These are phyloP conservation scores for Hydropsyche betteni DNA, from an alignment of 2,888 invertebrate genomes.

Conservation along the genomic window DNA sequence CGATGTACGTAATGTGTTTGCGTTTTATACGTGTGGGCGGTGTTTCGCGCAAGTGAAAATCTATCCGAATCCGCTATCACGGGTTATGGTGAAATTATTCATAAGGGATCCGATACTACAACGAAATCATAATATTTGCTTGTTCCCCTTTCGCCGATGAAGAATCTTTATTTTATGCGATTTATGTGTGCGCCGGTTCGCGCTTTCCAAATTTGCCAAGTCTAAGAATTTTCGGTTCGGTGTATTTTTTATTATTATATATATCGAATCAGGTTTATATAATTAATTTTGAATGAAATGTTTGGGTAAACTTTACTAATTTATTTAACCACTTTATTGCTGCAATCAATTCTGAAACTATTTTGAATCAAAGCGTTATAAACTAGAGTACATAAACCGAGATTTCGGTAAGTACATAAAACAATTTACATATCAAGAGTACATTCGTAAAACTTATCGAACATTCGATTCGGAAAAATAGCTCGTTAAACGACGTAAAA, in stretches of 20 bases:
- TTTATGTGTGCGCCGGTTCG: constrained; percentile 33
- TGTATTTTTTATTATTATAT: too few species aligned
- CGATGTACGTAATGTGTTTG: neutral
- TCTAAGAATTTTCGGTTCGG: too few species aligned
- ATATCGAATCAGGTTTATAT: too few species aligned
- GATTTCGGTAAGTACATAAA: neutral
- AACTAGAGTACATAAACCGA: neutral
- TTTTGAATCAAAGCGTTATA: too few species aligned
- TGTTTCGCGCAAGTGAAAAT: constrained; percentile 41
- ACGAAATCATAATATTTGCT: constrained; percentile 45
- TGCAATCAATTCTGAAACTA: too few species aligned
- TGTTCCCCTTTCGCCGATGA: constrained; percentile 37
- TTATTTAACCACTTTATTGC: too few species aligned
- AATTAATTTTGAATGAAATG: too few species aligned
- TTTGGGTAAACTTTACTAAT: too few species aligned
- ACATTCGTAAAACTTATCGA: too few species aligned
- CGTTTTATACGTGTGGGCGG: neutral
- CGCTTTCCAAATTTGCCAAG: neutral
- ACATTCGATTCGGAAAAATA: too few species aligned
- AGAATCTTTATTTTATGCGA: constrained; percentile 49
- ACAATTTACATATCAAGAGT: neutral
- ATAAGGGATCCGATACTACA: constrained; percentile 45
- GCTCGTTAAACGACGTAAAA: too few species aligned
- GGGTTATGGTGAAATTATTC: constrained; percentile 51
- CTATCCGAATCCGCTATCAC: constrained; percentile 49